Base-by-base conservation (phyloP, 1,140 invertebrate species). In the Monochamus saltuarius region DNA sequence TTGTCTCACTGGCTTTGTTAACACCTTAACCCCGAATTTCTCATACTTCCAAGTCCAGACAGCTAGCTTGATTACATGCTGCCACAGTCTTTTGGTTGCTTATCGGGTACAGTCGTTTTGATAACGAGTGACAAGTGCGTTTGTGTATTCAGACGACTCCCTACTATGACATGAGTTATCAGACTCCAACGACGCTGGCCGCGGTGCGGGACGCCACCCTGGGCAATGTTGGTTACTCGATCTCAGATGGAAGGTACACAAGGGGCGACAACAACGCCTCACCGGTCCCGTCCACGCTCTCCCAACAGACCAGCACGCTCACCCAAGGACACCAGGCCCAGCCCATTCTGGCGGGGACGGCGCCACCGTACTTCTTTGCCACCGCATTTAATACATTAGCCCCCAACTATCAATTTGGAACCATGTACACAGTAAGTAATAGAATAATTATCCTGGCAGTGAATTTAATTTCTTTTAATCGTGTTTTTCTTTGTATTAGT, bases 261-360 rank as follows among this genome's bases (percentile, higher is more conserved):
- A 37, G 90, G 70, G 87, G 87, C 56, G 91, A 93, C 75, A 90
- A 89, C 76, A 91, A 91, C 78, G 89, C 89, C 55, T 89, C 87
- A 61, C 89, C 90, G 40, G 90, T 91, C 42, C 72, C 69, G 13
- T 70, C 72, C 13, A 73, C 71, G 34, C 54, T 72, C 11, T 72
- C 73, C 3, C 68, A 69, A 56, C 73, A 76, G 55, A 73, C 73
- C 7, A 73, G 65, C 59, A 71, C 65, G 16, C 40, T 65, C 19
- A 82, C 84, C 39, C 83, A 85, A 62, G 74, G 77, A 43, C 75
- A 67, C 39, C 65, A 84, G 80, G 59, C 65, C 50, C 84, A 83
- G 69, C 83, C 81, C 7, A 81, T 84, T 75, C 80, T 84, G 71
- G 83, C 84, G 71, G 78, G 81, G 7, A 78, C 80, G 11, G 71